These are phyloP conservation scores for Capitulum mitella DNA, from an alignment of 2,888 invertebrate genomes.

Conservation along the genomic window DNA sequence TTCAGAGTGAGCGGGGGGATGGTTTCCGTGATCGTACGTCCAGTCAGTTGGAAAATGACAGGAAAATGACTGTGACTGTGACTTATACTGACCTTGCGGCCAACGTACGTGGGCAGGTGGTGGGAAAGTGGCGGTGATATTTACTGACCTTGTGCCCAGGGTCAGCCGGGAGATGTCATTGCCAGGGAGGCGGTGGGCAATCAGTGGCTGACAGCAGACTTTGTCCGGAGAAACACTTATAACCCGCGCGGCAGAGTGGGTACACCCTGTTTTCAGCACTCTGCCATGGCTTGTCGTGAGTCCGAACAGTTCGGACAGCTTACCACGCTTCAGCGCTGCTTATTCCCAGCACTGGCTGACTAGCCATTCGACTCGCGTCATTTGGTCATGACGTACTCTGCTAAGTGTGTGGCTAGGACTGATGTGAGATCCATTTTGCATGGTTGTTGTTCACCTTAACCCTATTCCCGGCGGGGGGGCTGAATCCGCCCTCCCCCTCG, in stretches of 20 bases:
- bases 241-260: not conserved
- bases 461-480: too few relatives aligned
- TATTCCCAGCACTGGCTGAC: not conserved
- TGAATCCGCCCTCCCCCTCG: too few relatives aligned
- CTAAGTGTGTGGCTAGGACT: not conserved
- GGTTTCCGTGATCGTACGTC: too few relatives aligned
- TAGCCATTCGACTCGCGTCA: not conserved
- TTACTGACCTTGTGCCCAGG: not conserved
- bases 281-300: too few relatives aligned
- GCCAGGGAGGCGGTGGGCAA: not conserved
- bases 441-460: slow-evolving; percentile 60
- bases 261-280: too few relatives aligned
- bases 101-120: too few relatives aligned
- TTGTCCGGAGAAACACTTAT: not conserved
- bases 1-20: too few relatives aligned
- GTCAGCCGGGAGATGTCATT: not conserved
- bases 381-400: not conserved
- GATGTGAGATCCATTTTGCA: slow-evolving; percentile 38
- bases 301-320: too few relatives aligned
- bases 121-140: too few relatives aligned
- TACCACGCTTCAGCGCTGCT: not conserved
- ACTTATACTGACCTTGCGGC: too few relatives aligned
- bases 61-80: too few relatives aligned
- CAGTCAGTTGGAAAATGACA: too few relatives aligned
- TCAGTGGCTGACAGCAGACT: slow-evolving; percentile 1